phyloP scores from a whole-genome alignment of 2,888 invertebrate species.

The Thymelicus lineola region DNA sequence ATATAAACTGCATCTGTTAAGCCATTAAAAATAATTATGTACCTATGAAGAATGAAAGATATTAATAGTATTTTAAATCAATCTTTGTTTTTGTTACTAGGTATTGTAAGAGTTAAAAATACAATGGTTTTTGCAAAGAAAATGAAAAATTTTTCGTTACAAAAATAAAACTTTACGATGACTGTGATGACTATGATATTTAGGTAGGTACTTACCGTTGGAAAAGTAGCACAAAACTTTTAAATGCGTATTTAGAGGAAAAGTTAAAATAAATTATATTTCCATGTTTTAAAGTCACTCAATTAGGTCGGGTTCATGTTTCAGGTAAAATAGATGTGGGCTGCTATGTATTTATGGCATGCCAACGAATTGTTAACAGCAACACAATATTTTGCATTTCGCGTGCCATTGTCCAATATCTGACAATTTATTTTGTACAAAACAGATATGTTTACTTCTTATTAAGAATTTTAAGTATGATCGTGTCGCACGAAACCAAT shows the following conservation, averaged over 20 bases:
- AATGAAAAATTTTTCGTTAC: too few relatives aligned
- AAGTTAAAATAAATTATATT: constrained; percentile 1
- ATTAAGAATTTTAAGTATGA: constrained; percentile 25
- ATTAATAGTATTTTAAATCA: too few relatives aligned
- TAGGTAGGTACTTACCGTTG: too few relatives aligned
- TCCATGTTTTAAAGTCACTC: not conserved
- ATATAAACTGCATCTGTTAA: too few relatives aligned
- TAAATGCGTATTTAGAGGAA: not conserved
- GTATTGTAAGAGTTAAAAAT: too few relatives aligned
- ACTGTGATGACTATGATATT: too few relatives aligned
- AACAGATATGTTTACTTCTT: constrained; percentile 27
- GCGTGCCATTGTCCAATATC: constrained; percentile 33
- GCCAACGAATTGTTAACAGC: constrained; percentile 16
- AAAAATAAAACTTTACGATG: too few relatives aligned
- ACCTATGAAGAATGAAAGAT: too few relatives aligned
- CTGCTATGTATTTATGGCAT: constrained; percentile 13
- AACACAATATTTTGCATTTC: constrained; percentile 31
- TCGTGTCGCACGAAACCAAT: constrained; percentile 18
- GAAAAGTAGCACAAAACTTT: too few relatives aligned
- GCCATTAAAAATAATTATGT: too few relatives aligned
- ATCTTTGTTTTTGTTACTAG: too few relatives aligned
- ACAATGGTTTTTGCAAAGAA: too few relatives aligned
- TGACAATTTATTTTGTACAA: constrained; percentile 25
- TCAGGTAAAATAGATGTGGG: not conserved
- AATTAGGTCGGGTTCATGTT: not conserved